Evolutionary conservation across 2,888 invertebrate genomes (phyloP), one percentile per base, ranked within the genome.

Genomic region (Priocnemis perturbator): DNA sequence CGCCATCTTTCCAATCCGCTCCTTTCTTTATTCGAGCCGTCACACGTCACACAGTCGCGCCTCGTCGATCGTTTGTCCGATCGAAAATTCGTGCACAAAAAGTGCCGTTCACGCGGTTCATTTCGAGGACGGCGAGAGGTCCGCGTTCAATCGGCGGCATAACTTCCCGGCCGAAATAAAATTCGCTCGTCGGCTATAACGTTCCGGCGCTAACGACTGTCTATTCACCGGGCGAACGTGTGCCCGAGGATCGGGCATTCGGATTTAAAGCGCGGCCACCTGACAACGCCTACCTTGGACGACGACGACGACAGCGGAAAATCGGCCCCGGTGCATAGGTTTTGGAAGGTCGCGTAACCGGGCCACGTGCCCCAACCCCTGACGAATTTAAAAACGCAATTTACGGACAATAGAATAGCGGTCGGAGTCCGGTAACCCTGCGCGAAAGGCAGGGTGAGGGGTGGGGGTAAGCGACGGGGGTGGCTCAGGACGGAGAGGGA

Each of bases 321-420:
- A 7, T 15, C 11, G 37, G 17, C 9, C 3, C 1, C 15, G 2
- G 15, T 52, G 11, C 2, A 48, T 69, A 77, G 79, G 76, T 64
- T 79, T 77, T 66, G 80, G 77, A 76, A 78, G 71, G 63, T 57
- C 73, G 81, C 78, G 78, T 77, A 69, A 71, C 63, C 66, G 67
- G 68, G 76, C 80, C 83, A 81, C 84, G 82, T 77, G 83, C 80
- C 80, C 64, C 76, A 72, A 74, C 75, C 80, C 80, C 76, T 75
- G 73, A 73, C 82, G 86, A 85, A 86, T 87, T 87, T 84, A 84
- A 86, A 86, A 86, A 86, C 81, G 84, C 86, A 86, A 87, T 87
- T 86, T 86, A 85, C 86, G 85, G 83, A 86, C 83, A 85, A 86
- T 85, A 79, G 83, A 84, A 81, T 71, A 76, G 79, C 82, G 83